Evolutionary conservation across 2,888 invertebrate species (phyloP), one percentile per base, ranked within the genome.

Genomic region (Linhomoeus sp.): DNA sequence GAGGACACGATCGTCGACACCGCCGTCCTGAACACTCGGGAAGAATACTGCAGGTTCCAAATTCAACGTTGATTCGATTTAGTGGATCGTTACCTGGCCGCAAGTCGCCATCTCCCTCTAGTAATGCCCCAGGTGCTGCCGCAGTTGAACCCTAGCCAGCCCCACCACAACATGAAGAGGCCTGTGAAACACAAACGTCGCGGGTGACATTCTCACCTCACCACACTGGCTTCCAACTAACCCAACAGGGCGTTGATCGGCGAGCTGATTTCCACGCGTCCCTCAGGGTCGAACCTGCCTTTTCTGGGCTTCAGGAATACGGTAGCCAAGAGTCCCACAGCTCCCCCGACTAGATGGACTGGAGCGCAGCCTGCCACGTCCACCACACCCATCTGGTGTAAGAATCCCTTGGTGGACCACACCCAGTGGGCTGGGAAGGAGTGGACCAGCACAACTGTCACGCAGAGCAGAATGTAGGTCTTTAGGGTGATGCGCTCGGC

Each of bases 371-470:
- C 66, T 2, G 65, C 64, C 24, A 62, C 57, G 51, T 62, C 62
- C 25, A 62, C 54, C 42, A 57, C 56, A 2, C 59, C 58, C 43
- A 58, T 38, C 24, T 52, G 51, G 37, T 53, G 51, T 49, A 62
- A 56, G 47, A 59, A 63, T 2, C 67, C 67, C 44, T 64, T 59
- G 26, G 52, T 39, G 15, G 59, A 62, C 66, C 67, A 67, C 5
- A 65, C 58, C 67, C 67, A 67, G 52, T 67, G 67, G 3, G 67
- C 66, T 1, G 67, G 67, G 20, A 67, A 60, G 37, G 65, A 64
- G 51, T 60, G 64, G 5, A 62, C 56, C 12, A 63, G 42, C 0
- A 63, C 64, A 49, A 63, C 63, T 20, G 61, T 45, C 38, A 61
- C 51, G 1, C 62, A 63, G 50, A 63, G 63, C 22, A 63, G 33